Percentiles rank a stretch among this genome's conserved stretches.
These are phyloP conservation scores for Bambusicola thoracicus DNA, from an alignment of 2,113 vertebrate species.

Conservation along the genomic window DNA sequence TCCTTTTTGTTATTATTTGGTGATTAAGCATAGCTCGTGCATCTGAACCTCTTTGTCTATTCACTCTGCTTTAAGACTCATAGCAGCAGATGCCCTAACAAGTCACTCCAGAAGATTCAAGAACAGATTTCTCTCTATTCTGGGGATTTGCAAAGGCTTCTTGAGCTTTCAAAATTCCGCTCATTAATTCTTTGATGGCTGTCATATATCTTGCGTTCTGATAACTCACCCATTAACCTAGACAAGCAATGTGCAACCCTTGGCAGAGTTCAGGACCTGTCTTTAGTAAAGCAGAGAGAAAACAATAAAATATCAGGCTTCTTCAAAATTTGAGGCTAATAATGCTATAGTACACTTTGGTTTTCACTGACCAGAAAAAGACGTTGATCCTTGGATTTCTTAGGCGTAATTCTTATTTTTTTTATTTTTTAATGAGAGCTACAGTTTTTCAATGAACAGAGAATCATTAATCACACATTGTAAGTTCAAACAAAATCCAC, in stretches of 20 bases:
- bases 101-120: constrained; percentile 36
- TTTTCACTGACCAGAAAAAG: not conserved
- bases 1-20: constrained; percentile 59
- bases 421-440: constrained; percentile 4
- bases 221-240: constrained; percentile 44
- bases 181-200: constrained; percentile 40
- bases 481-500: constrained; percentile 39
- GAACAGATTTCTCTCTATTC: constrained; percentile 40
- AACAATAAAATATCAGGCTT: not conserved
- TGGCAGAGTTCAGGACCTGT: not conserved
- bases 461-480: constrained; percentile 54
- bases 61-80: constrained; percentile 40
- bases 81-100: constrained; percentile 43
- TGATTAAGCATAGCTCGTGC: constrained; percentile 46
- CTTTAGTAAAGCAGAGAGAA: not conserved
- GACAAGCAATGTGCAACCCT: not conserved
- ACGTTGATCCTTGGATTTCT: not conserved
- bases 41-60: constrained; percentile 66
- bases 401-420: not conserved
- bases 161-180: constrained; percentile 21
- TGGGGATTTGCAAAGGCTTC: constrained; percentile 22
- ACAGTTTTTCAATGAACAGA: constrained; percentile 23
- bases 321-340: not conserved
- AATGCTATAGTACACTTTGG: not conserved
- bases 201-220: constrained; percentile 38